Percentiles rank a stretch among this genome's conserved stretches.
These are phyloP conservation scores for Zenarchopterus dispar DNA, from an alignment of 2,797 vertebrate species.

Conservation along the genomic window DNA sequence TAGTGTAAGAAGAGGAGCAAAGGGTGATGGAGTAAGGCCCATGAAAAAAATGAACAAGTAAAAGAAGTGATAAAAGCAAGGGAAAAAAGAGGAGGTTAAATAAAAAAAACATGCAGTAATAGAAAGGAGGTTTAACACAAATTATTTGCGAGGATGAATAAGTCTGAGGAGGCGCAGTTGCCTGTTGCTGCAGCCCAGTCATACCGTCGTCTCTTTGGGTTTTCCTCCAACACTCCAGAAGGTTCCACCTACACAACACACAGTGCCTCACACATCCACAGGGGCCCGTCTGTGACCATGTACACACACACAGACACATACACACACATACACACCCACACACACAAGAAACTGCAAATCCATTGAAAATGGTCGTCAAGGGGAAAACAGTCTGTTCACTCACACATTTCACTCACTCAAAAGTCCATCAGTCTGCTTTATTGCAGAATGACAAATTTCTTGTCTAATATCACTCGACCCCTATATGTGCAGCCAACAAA, in stretches of 20 bases:
- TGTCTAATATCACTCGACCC: slow-evolving; percentile 7
- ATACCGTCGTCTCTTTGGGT: slow-evolving; percentile 55
- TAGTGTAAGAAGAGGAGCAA: not conserved
- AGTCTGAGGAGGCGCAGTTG: slow-evolving; percentile 26
- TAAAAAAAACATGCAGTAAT: not conserved
- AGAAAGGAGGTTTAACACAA: slow-evolving; percentile 17
- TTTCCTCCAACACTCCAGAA: slow-evolving; percentile 79
- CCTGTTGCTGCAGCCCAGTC: slow-evolving; percentile 50
- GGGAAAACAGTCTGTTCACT: slow-evolving; percentile 71
- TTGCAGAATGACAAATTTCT: slow-evolving; percentile 9
- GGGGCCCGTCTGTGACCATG: slow-evolving; percentile 47
- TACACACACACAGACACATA: slow-evolving; percentile 20
- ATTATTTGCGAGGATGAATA: slow-evolving; percentile 43
- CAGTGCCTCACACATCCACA: slow-evolving; percentile 69
- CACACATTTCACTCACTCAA: slow-evolving; percentile 61
- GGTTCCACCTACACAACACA: slow-evolving; percentile 81
- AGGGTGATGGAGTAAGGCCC: not conserved
- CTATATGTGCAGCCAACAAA: slow-evolving; percentile 1
- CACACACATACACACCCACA: slow-evolving; percentile 7
- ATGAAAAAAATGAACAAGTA: not conserved
- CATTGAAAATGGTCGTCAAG: slow-evolving; percentile 60
- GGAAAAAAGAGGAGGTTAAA: not conserved
- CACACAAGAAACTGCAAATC: slow-evolving; percentile 45
- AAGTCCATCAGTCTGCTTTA: slow-evolving; percentile 45
- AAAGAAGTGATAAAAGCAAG: not conserved